Evolutionary conservation across 2,888 invertebrate species (phyloP), one percentile per base, ranked within the genome.

Genomic region (Neuroscelio doddi): DNA sequence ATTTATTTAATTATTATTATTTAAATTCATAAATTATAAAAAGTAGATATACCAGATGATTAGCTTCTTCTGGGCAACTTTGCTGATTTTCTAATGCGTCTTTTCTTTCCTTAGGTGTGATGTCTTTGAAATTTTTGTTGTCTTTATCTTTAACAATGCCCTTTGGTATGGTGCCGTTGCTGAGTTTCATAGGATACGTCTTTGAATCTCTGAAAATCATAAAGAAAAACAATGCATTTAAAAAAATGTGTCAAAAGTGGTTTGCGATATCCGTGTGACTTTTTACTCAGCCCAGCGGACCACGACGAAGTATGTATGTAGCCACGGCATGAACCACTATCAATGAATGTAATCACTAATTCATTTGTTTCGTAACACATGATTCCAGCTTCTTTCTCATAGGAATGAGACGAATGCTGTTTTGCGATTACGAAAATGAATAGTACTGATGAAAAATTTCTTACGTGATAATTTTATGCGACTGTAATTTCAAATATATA

Each of bases 91-190:
- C 82, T 63, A 78, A 59, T 32, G 56, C 47, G 70, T 79, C 72
- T 67, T 77, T 75, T 9, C 71, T 72, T 16, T 73, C 75, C 44
- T 69, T 74, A 27, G 57, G 34, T 15, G 62, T 65, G 17, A 64
- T 45, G 36, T 53, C 64, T 61, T 71, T 65, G 34, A 59, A 66
- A 17, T 70, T 70, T 8, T 57, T 47, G 1, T 30, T 36, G n/a
- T 76, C 76, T 36, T 71, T 68, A 39, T 78, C 74, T 57, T 74
- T 78, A 27, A 49, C 68, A 39, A 76, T 64, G 12, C 76, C 75
- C 59, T 82, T 82, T 8, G 80, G 77, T 39, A 83, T 76, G 26
- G 82, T 82, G 41, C 83, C 83, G 81, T 84, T 84, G 77, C 82
- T 84, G 52, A 83, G 74, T 56, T 81, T 83, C 27, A 76, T 42